phyloP scores from a whole-genome alignment of 2,888 invertebrate genomes.

The Incurvaria masculella region DNA sequence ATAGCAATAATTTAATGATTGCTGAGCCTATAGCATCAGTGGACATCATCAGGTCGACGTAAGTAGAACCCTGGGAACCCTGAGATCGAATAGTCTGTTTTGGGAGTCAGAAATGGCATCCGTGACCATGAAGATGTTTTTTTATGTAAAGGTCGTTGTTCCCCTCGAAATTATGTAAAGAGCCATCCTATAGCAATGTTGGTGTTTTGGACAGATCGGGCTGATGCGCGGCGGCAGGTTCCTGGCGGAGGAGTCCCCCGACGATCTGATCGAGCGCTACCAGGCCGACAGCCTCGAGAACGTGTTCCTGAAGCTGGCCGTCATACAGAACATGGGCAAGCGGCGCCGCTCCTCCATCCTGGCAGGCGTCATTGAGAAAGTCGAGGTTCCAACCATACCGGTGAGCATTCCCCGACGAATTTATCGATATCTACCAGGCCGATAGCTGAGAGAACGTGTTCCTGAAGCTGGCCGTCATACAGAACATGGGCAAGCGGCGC shows the following conservation, averaged over 20 bases:
- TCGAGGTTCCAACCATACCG: constrained; percentile 61
- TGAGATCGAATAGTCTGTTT: too few species aligned
- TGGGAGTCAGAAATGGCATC: too few species aligned
- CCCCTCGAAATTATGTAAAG: too few species aligned
- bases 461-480: constrained; percentile 73
- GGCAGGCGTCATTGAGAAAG: constrained; percentile 68
- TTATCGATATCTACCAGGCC: constrained; percentile 68
- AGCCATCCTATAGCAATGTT: too few species aligned
- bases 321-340: constrained; percentile 78
- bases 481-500: constrained; percentile 77
- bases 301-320: constrained; percentile 77
- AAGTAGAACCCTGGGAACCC: too few species aligned
- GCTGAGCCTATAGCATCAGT: too few species aligned
- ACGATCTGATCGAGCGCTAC: constrained; percentile 67
- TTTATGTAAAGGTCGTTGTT: too few species aligned
- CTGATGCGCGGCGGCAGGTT: constrained; percentile 80
- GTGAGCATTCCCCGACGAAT: constrained; percentile 64
- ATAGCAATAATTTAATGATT: too few species aligned
- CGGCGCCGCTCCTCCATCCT: constrained; percentile 76
- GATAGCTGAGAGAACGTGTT: constrained; percentile 80
- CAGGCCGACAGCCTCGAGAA: constrained; percentile 72
- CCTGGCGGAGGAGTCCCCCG: constrained; percentile 80
- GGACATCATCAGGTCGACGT: too few species aligned
- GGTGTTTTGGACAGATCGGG: too few species aligned
- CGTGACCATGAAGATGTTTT: too few species aligned